Conservation (phyloP, 2,113 vertebrate species). For the Aleadryas rufinucha region DNA sequence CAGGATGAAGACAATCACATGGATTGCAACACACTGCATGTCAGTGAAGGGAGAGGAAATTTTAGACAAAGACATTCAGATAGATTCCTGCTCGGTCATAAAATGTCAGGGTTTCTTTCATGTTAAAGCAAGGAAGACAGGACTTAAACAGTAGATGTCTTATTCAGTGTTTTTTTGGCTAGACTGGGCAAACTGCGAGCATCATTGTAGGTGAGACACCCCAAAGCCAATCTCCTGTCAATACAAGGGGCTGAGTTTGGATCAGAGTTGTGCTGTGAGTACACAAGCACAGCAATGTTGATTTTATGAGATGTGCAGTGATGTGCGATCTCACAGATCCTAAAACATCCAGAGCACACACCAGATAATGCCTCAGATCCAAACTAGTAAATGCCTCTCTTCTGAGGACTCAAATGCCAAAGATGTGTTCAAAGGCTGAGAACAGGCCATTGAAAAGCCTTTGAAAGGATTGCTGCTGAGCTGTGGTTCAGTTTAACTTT, state of each 20-base stretch:
- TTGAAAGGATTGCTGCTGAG: neutral
- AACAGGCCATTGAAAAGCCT: neutral
- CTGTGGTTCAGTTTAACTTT: neutral
- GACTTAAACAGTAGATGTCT: neutral
- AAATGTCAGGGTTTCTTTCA: neutral
- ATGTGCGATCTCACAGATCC: fast-evolving
- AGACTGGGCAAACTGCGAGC: neutral
- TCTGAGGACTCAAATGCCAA: neutral
- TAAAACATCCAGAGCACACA: neutral
- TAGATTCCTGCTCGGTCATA: neutral
- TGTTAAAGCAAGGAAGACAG: neutral
- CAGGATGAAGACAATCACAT: neutral
- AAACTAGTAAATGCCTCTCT: neutral
- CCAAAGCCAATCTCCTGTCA: neutral
- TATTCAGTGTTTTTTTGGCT: neutral
- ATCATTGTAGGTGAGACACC: neutral
- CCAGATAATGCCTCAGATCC: neutral
- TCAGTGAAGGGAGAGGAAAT: neutral
- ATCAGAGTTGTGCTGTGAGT: neutral
- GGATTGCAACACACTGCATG: neutral
- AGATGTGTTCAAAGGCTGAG: neutral
- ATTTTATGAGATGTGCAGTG: neutral
- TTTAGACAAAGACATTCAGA: neutral
- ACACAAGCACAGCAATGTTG: neutral
- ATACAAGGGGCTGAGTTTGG: neutral